Base-by-base conservation (phyloP, 2,888 invertebrate genomes). In the Acheta domesticus region DNA sequence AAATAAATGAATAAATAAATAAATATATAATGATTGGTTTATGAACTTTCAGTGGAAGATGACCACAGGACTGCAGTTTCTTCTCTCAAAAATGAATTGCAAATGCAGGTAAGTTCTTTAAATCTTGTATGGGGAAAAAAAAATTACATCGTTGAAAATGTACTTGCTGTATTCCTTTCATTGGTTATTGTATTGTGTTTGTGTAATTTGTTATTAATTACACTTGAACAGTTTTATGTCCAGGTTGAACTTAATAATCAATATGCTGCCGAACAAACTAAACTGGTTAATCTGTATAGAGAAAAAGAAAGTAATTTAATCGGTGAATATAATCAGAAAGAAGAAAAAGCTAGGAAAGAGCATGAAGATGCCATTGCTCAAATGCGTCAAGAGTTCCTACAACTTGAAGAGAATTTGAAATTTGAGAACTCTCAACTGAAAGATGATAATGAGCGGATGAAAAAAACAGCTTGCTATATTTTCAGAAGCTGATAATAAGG, bases 1-100 rank as follows among this genome's bases (percentile, higher is more conserved):
- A n/a, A n/a, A n/a, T n/a, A n/a, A n/a, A n/a, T n/a, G n/a, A n/a
- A n/a, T n/a, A n/a, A n/a, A n/a, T n/a, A n/a, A n/a, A n/a, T n/a
- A n/a, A n/a, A n/a, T n/a, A n/a, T n/a, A n/a, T n/a, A 36, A n/a
- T 48, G 48, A 2, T 77, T 19, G 62, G 74, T 36, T 78, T 14
- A 76, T 80, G 77, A 36, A 36, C 36, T 83, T 83, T 0, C 84
- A 86, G 86, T 86, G 83, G 85, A 85, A 76, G 82, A 83, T 21
- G 84, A 83, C 20, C 84, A 85, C 77, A 82, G 84, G 49, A 83
- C 85, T 49, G 84, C 85, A 11, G 79, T 86, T 5, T 81, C 83
- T 12, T 81, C 80, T 2, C 81, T 74, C 73, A 78, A 80, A 12
- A 80, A 78, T 62, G 76, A 75, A 48, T 23, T 80, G 78, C 78